Evolutionary conservation across 2,113 vertebrate species (phyloP).

Genomic region (Ailuropoda melanoleuca): DNA sequence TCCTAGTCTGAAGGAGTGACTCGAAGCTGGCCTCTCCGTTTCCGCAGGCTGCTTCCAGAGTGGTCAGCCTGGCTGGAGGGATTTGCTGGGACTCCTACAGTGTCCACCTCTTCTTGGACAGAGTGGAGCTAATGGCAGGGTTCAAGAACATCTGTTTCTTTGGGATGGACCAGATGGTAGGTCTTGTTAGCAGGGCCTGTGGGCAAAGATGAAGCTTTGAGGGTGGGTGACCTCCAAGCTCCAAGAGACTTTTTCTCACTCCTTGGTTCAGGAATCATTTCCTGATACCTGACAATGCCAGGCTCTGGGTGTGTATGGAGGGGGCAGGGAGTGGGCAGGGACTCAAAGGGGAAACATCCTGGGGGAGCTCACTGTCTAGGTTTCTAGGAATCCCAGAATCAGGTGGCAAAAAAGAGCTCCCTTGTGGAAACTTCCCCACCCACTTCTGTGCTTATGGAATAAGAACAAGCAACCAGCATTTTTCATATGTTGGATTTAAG

Average conservation of each 20-base stretch:
- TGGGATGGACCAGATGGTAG: not conserved
- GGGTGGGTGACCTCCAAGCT: not conserved
- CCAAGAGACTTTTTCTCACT: not conserved
- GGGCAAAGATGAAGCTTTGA: not conserved
- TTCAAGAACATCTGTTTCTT: not conserved
- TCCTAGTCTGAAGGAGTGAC: not conserved
- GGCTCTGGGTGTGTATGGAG: not conserved
- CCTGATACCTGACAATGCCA: not conserved
- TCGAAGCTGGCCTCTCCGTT: fast-evolving
- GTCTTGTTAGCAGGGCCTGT: fast-evolving
- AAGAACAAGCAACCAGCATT: not conserved
- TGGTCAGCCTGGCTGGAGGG: not conserved
- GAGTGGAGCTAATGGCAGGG: not conserved
- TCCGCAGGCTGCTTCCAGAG: not conserved
- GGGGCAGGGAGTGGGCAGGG: too few species aligned
- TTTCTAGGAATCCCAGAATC: not conserved
- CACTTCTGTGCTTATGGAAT: not conserved
- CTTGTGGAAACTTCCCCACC: not conserved
- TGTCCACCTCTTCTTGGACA: not conserved
- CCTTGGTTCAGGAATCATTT: not conserved
- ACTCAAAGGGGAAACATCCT: not conserved
- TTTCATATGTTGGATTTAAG: not conserved
- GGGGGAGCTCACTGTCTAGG: not conserved
- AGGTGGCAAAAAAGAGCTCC: not conserved
- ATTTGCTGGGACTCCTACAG: not conserved